Evolutionary conservation across 2,113 vertebrate species (phyloP).

Genomic region (Steatornis caripensis): DNA sequence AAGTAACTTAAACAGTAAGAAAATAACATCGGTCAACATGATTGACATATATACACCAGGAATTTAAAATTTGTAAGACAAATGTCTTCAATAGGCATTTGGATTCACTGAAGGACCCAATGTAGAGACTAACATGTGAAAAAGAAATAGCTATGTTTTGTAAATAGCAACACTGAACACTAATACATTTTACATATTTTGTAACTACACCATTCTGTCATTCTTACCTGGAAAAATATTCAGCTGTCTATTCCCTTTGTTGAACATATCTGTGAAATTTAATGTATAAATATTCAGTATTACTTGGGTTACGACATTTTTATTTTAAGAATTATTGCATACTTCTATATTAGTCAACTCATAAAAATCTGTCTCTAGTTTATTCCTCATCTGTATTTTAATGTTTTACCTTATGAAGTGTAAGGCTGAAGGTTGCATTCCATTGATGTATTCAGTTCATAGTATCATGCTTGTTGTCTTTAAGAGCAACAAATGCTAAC

Average conservation of each 20-base stretch:
- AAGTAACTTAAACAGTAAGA: background rate
- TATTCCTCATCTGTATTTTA: conserved; percentile 54
- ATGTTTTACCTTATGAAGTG: background rate
- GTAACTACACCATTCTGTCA: background rate
- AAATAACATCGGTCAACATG: background rate
- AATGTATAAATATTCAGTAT: background rate
- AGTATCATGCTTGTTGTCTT: background rate
- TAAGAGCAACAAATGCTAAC: background rate
- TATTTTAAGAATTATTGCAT: background rate
- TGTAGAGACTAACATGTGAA: background rate
- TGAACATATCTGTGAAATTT: background rate
- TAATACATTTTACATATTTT: background rate
- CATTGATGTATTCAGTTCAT: background rate
- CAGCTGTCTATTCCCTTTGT: background rate
- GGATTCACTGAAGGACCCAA: background rate
- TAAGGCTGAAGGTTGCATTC: background rate
- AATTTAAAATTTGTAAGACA: background rate
- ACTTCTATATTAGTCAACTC: conserved; percentile 14
- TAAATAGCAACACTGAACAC: background rate
- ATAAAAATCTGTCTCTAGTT: conserved; percentile 24
- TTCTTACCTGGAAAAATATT: background rate
- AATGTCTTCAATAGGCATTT: background rate
- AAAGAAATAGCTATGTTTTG: background rate
- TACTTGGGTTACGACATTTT: background rate
- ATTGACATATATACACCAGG: background rate